Evolutionary conservation across 2,888 invertebrate genomes (phyloP), one percentile per base, ranked within the genome.

Genomic region (Agrochola circellaris): DNA sequence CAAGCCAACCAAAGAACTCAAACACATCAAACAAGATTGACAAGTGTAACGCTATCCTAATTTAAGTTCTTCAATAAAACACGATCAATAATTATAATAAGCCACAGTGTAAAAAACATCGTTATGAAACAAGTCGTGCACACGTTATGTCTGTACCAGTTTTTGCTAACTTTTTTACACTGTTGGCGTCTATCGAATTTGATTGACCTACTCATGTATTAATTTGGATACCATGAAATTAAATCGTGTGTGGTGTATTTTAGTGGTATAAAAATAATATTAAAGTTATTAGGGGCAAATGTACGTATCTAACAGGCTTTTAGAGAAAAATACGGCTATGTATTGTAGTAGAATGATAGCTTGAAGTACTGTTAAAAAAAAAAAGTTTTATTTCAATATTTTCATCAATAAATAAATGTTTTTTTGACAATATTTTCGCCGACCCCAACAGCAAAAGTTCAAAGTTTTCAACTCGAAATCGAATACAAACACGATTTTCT

Each of bases 41-140:
- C 61, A 78, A 78, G 56, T 78, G 56, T 64, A 77, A 72, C 68
- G 64, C 17, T 67, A 48, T 62, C 20, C 48, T 42, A 60, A 69
- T 56, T 60, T 6, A 15, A 51, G 15, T 45, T 73, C 51, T 66
- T 60, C 58, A 20, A 73, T 20, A 48, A 42, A 68, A 72, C 66
- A 48, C 38, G 56, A 65, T 48, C n/a, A 71, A 76, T 60, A 61
- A 64, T 17, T 56, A 30, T 70, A 83, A 45, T 75, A 80, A 62
- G 48, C 26, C 70, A 73, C 77, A 77, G 64, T 15, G 26, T 45
- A 81, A 84, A 77, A 75, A 72, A 65, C 26, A 20, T 65, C 15
- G 67, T 81, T 72, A 82, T 73, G 75, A 75, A 85, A 85, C 78
- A 38, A 78, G 34, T 82, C 79, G 65, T 82, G 82, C 54, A 56